These are phyloP conservation scores for Chymomyza procnemis DNA, from an alignment of 2,888 invertebrate species.

Conservation along the genomic window DNA sequence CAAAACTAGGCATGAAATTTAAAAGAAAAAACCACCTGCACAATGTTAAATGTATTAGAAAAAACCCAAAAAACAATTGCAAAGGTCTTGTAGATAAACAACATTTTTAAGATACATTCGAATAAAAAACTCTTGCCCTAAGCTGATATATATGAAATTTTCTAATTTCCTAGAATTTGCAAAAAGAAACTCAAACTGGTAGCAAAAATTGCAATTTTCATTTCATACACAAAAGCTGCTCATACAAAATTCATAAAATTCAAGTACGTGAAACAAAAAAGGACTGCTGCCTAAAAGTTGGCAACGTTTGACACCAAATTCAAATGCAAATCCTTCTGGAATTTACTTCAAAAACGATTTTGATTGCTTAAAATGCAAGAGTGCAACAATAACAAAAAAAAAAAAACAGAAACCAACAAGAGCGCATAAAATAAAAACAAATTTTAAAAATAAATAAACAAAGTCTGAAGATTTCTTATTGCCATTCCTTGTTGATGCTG, in stretches of 20 bases:
- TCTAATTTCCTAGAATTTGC: too few relatives aligned
- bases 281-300: not conserved
- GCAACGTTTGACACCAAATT: not conserved
- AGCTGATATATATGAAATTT: too few relatives aligned
- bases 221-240: not conserved
- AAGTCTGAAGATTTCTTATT: not conserved
- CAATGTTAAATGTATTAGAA: too few relatives aligned
- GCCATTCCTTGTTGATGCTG: not conserved
- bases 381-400: conserved; percentile 16
- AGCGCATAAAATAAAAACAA: not conserved
- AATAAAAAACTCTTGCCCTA: too few relatives aligned
- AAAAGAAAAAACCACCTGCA: too few relatives aligned
- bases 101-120: too few relatives aligned
- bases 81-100: too few relatives aligned
- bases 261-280: not conserved
- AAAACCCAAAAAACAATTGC: too few relatives aligned
- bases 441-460: not conserved
- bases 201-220: not conserved
- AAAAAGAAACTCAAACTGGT: too few relatives aligned
- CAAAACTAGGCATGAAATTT: too few relatives aligned
- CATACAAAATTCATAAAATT: not conserved
- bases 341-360: conserved; percentile 62
- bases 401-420: too few relatives aligned
- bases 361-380: conserved; percentile 59
- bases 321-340: conserved; percentile 54